A percentile compares a stretch with the other conserved stretches of the same genome.
Conservation (phyloP, 2,888 invertebrate species). For the Chymomyza fuscimana region DNA sequence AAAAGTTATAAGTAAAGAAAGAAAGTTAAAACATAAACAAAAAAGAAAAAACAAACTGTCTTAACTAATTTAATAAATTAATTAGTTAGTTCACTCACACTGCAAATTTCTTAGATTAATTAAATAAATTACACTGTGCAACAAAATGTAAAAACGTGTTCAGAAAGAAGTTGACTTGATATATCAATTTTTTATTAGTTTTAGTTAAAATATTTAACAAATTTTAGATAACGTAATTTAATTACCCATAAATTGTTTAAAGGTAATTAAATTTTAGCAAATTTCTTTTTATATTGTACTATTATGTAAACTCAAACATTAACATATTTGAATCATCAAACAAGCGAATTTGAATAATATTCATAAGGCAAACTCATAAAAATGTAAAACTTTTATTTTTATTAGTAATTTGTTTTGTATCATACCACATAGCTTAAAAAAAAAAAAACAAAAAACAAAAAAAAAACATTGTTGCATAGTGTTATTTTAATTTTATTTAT, state of each 20-base stretch:
- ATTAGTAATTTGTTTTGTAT: background rate
- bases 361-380: background rate
- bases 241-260: too few relatives aligned
- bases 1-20: constrained; percentile 35
- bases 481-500: constrained; percentile 21
- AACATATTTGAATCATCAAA: background rate
- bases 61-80: background rate
- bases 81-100: background rate
- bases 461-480: constrained; percentile 15
- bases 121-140: background rate
- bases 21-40: background rate
- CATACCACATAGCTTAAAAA: too few relatives aligned
- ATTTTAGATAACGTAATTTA: background rate
- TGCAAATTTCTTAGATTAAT: background rate
- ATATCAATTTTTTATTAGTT: background rate
- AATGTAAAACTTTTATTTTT: background rate
- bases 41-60: background rate
- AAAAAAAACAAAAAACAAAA: constrained; percentile 5
- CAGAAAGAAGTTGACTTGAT: background rate
- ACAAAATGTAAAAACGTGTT: background rate
- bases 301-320: background rate
- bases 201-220: background rate
- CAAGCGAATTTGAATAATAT: background rate
- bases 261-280: background rate
- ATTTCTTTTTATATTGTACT: background rate